Evolutionary conservation across 2,797 vertebrate genomes (phyloP).

Genomic region (Hippoglossus hippoglossus): DNA sequence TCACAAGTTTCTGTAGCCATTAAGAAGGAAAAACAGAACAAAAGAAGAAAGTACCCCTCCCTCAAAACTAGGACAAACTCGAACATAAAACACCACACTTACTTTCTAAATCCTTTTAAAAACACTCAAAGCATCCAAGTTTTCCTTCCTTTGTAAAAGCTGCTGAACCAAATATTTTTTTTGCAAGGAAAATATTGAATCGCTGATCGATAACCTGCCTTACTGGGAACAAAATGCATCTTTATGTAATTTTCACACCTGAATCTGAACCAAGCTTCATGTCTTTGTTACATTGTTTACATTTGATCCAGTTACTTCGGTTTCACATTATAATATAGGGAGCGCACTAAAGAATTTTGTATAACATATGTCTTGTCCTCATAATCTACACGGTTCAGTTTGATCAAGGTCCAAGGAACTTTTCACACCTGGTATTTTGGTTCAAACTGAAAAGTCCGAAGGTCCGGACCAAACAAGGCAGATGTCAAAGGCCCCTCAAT

Average conservation of each 20-base stretch:
- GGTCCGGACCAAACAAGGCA: no score
- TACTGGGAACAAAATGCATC: neutral
- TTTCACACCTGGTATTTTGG: no score
- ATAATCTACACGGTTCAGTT: no score
- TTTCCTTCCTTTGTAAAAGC: constrained; percentile 16
- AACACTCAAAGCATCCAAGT: constrained; percentile 1
- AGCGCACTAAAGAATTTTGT: no score
- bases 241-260: neutral
- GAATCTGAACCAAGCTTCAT: neutral
- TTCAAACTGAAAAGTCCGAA: no score
- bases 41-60: constrained; percentile 8
- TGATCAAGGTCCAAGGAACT: no score
- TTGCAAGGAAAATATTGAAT: no score
- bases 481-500: no score
- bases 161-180: neutral
- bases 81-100: constrained; percentile 13
- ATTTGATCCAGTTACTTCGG: no score
- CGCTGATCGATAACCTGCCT: neutral
- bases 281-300: no score
- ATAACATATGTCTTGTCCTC: no score
- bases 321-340: no score
- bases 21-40: constrained; percentile 38
- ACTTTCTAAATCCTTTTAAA: constrained; percentile 31
- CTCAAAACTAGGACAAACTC: constrained; percentile 49
- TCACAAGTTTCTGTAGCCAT: constrained; percentile 26